phyloP scores from a whole-genome alignment of 2,888 invertebrate genomes.

The Macroteleia sp. region DNA sequence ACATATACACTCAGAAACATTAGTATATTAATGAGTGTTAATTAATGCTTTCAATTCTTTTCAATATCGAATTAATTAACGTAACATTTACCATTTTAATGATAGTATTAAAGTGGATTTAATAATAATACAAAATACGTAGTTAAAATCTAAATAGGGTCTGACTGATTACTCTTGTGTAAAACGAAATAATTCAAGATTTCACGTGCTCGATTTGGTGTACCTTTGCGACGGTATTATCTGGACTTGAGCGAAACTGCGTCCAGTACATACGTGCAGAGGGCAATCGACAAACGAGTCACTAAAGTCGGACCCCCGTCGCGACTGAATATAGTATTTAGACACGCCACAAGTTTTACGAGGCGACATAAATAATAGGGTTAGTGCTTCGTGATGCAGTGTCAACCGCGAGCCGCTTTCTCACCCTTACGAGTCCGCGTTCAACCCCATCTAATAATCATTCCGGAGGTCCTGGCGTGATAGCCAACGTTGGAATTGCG shows the following conservation, averaged over 20 bases:
- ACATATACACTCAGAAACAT: too few relatives aligned
- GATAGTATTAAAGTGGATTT: too few relatives aligned
- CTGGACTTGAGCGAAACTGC: slow-evolving; percentile 35
- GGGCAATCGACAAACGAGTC: slow-evolving; percentile 60
- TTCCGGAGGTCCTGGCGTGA: slow-evolving; percentile 69
- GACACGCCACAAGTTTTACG: slow-evolving; percentile 83
- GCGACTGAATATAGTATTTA: slow-evolving; percentile 73
- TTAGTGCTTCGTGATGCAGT: slow-evolving; percentile 81
- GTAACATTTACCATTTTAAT: too few relatives aligned
- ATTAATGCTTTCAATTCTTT: too few relatives aligned
- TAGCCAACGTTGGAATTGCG: slow-evolving; percentile 63
- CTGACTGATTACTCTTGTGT: slow-evolving; percentile 46
- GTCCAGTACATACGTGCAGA: slow-evolving; percentile 34
- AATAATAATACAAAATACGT: too few relatives aligned
- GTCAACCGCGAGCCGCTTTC: slow-evolving; percentile 72
- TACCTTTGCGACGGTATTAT: slow-evolving; percentile 50
- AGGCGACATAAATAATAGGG: slow-evolving; percentile 81
- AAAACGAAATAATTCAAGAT: slow-evolving; percentile 55
- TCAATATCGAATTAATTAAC: too few relatives aligned
- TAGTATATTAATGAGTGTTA: too few relatives aligned
- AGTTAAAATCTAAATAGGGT: slow-evolving; percentile 30
- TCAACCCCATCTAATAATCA: slow-evolving; percentile 71
- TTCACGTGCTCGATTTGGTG: slow-evolving; percentile 53
- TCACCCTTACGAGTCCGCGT: slow-evolving; percentile 44
- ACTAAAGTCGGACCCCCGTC: slow-evolving; percentile 51